Evolutionary conservation across 2,113 vertebrate genomes (phyloP).

Genomic region (Rhinolophus sinicus): DNA sequence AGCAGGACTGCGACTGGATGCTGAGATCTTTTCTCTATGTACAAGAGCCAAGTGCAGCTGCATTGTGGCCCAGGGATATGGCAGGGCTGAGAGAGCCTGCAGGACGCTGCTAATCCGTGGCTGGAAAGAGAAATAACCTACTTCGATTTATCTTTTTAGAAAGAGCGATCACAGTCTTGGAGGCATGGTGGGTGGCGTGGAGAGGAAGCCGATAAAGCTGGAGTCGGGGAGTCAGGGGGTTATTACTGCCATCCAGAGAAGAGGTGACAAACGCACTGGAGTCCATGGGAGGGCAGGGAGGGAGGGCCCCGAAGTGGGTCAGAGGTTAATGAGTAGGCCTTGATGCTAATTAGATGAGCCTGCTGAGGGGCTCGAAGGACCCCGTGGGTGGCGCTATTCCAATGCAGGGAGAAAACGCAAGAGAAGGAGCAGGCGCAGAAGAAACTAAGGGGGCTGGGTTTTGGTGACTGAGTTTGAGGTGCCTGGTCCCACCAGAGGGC

Average conservation of each 20-base stretch:
- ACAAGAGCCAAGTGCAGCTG: neutral
- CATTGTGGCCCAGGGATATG: neutral
- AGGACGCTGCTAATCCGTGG: neutral
- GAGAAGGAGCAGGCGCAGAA: neutral
- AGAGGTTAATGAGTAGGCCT: neutral
- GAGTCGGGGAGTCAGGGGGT: neutral
- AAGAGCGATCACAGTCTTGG: neutral
- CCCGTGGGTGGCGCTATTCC: no score
- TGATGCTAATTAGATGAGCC: neutral
- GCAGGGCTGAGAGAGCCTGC: neutral
- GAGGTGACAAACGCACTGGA: neutral
- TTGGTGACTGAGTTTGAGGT: neutral
- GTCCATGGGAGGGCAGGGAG: neutral
- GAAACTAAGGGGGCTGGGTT: accelerated
- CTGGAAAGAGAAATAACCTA: neutral
- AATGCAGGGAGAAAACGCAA: neutral
- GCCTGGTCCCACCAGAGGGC: neutral
- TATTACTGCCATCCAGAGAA: neutral
- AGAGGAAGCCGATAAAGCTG: no score
- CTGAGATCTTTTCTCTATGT: neutral
- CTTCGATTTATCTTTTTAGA: neutral
- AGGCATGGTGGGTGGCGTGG: neutral
- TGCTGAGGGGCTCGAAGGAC: neutral
- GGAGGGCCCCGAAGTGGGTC: neutral
- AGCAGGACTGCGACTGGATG: accelerated